Evolutionary conservation across 1,140 invertebrate genomes (phyloP).

Genomic region (Drosophila auraria): DNA sequence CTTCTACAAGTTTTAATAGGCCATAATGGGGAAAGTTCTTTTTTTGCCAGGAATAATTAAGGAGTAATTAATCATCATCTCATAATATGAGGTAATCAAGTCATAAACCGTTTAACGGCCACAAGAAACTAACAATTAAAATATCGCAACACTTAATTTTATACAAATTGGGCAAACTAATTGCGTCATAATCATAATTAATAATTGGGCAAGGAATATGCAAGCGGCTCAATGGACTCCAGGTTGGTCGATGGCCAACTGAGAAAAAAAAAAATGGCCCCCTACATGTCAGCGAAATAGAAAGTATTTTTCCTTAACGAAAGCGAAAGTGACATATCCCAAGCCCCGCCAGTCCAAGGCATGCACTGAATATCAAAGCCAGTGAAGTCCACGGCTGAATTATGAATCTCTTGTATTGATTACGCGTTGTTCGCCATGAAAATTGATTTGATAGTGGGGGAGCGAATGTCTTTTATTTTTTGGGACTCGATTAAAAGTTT

Average conservation of each 20-base stretch:
- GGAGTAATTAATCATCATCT: neutral
- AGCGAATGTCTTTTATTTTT: conserved; percentile 15
- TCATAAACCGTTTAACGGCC: conserved; percentile 42
- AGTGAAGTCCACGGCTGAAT: conserved; percentile 40
- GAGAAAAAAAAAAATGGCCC: conserved; percentile 18
- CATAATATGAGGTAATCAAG: neutral
- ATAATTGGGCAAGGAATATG: conserved; percentile 54
- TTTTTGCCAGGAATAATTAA: neutral
- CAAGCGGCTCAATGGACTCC: conserved; percentile 14
- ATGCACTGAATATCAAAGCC: conserved; percentile 66
- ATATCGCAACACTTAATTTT: conserved; percentile 57
- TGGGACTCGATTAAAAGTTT: conserved; percentile 55
- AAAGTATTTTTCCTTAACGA: conserved; percentile 74
- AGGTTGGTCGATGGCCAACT: conserved; percentile 13
- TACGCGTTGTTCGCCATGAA: conserved; percentile 54
- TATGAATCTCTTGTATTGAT: conserved; percentile 79
- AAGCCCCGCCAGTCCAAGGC: conserved; percentile 23
- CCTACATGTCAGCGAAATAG: conserved; percentile 58
- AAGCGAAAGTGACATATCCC: conserved; percentile 72
- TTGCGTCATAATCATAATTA: conserved; percentile 62
- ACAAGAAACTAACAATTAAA: conserved; percentile 52
- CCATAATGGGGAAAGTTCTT: conserved; percentile 1
- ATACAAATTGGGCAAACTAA: conserved; percentile 66
- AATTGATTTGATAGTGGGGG: conserved; percentile 63
- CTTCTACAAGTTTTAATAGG: conserved; percentile 26